Evolutionary conservation across 2,888 invertebrate genomes (phyloP), one percentile per base, ranked within the genome.

Genomic region (Melitaea athalia): DNA sequence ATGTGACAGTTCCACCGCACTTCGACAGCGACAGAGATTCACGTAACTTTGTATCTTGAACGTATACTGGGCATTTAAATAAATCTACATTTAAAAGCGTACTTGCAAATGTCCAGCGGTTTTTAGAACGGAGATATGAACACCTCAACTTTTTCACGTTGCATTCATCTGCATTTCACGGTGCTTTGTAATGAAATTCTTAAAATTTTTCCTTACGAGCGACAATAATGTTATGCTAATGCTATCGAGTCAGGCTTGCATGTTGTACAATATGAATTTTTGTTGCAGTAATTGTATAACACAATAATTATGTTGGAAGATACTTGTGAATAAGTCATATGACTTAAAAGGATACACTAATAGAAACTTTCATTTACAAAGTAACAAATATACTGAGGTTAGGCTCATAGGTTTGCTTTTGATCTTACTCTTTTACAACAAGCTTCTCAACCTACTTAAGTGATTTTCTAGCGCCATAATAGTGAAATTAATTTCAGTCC

Each of bases 81-180:
- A 70, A 70, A 70, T 70, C 64, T 70, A 64, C 70, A 70, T 70
- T 68, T 59, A 61, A 70, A 70, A 68, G 70, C 70, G 68, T 57
- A 43, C 33, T 42, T 60, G 60, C 49, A 52, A 66, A 67, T 63
- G 69, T 67, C 67, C 62, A 61, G 47, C 50, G 57, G 45, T 64
- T 67, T 57, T 63, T 50, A 64, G 59, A 59, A 59, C 38, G 49
- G 15, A 50, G 33, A n/a, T 33, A 33, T 55, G 50, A 49, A 50
- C 50, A 59, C 64, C 64, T 31, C 50, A 43, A 52, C 64, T 59
- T 24, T 52, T 31, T 17, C 57, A 50, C 60, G 59, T 67, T 64
- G 61, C 64, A 59, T 67, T 69, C 50, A 53, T 64, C 67, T 43
- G 42, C 49, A 67, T 67, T 66, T 62, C 60, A 59, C 45, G 63